Conservation (phyloP, 2,113 vertebrate species). For the Tetraodon nigroviridis region DNA sequence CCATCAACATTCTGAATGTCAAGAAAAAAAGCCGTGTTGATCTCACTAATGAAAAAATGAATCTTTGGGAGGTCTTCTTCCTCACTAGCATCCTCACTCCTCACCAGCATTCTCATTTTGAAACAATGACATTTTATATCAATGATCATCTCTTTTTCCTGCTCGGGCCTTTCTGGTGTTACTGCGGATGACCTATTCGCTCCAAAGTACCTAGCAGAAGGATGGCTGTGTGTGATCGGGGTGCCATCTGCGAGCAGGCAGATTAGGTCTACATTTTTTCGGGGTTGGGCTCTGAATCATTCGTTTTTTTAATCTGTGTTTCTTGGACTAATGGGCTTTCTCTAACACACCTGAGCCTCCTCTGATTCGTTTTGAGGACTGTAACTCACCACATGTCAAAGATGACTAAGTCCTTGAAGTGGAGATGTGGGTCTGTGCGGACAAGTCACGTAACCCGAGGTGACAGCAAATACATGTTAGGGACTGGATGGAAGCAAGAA, state of each 20-base stretch:
- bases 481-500: too few species aligned
- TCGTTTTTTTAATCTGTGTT: slow-evolving; percentile 51
- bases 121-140: slow-evolving; percentile 58
- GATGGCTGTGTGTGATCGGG: slow-evolving; percentile 42
- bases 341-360: slow-evolving; percentile 56
- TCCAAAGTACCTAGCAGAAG: slow-evolving; percentile 49
- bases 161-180: slow-evolving; percentile 46
- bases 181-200: slow-evolving; percentile 39
- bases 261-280: slow-evolving; percentile 56
- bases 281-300: slow-evolving; percentile 20
- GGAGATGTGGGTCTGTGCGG: slow-evolving; percentile 15
- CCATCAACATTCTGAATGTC: background rate
- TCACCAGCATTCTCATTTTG: slow-evolving; percentile 36
- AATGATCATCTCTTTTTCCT: slow-evolving; percentile 56
- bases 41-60: slow-evolving; percentile 20
- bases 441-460: background rate
- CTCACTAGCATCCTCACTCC: slow-evolving; percentile 7
- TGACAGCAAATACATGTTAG: too few species aligned
- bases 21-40: background rate
- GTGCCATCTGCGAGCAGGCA: slow-evolving; percentile 63
- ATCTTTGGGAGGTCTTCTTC: slow-evolving; percentile 5
- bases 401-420: slow-evolving; percentile 15
- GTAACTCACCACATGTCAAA: slow-evolving; percentile 13
- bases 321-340: slow-evolving; percentile 54
- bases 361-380: slow-evolving; percentile 30